Evolutionary conservation across 2,113 vertebrate species (phyloP).

Genomic region (Callipepla californica): DNA sequence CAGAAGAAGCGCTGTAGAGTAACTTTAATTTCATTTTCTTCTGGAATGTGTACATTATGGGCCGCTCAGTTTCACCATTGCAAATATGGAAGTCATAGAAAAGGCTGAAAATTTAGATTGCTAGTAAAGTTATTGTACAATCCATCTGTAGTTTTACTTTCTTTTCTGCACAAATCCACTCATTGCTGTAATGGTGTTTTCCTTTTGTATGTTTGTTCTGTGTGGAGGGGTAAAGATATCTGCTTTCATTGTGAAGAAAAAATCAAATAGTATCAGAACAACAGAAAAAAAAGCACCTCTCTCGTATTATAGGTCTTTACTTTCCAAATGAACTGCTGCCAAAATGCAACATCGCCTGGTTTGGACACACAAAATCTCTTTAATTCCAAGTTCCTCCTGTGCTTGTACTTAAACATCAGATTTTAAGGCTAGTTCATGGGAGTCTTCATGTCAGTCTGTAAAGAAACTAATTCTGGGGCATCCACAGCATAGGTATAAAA

Average conservation of each 20-base stretch:
- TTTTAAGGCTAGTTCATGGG: neutral
- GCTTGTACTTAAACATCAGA: neutral
- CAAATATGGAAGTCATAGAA: neutral
- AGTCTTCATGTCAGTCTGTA: neutral
- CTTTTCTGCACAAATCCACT: neutral
- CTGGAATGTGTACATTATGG: neutral
- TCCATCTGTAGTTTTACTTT: neutral
- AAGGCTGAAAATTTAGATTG: neutral
- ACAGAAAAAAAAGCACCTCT: neutral
- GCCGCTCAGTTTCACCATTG: neutral
- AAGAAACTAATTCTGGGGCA: neutral
- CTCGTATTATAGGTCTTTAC: neutral
- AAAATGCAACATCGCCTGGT: neutral
- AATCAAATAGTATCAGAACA: neutral
- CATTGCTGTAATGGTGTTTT: neutral
- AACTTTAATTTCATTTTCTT: neutral
- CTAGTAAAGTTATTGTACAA: neutral
- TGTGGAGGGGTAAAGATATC: neutral
- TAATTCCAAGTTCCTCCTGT: neutral
- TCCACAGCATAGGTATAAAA: neutral
- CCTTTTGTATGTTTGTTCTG: neutral
- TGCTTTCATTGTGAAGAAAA: neutral
- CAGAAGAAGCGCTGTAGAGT: slow-evolving; percentile 51
- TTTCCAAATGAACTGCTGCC: neutral
- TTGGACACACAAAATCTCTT: neutral